A percentile compares a stretch with the other conserved stretches of the same genome.
Evolutionary conservation across 2,888 invertebrate species (phyloP).

Genomic region (Lymantria monacha): DNA sequence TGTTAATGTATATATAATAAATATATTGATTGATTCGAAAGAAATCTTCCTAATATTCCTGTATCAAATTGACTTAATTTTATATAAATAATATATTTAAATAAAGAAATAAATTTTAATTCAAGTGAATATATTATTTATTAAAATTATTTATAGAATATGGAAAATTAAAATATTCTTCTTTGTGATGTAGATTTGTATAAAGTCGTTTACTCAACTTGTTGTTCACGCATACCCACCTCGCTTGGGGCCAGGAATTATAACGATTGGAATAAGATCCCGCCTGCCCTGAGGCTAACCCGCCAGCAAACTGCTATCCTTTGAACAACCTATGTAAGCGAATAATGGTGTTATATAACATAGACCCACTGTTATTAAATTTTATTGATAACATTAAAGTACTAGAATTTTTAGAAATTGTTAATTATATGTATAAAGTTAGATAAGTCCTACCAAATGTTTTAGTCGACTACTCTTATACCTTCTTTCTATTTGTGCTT

Average conservation of each 20-base stretch:
- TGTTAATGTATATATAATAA: no score
- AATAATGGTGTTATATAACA: constrained; percentile 10
- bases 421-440: no score
- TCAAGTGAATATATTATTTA: no score
- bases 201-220: constrained; percentile 31
- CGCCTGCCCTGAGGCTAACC: constrained; percentile 30
- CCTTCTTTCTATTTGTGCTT: no score
- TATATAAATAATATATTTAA: no score
- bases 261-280: constrained; percentile 38
- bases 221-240: constrained; percentile 21
- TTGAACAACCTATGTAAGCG: constrained; percentile 21
- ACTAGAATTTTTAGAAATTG: neutral
- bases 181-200: constrained; percentile 2
- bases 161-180: neutral
- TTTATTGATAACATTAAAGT: neutral
- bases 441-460: no score
- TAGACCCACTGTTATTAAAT: neutral
- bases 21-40: no score
- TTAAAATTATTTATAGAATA: no score
- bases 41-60: no score
- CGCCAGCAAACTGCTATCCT: constrained; percentile 28
- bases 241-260: constrained; percentile 41
- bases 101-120: no score
- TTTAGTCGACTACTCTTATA: no score
- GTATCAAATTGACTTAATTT: no score